Conservation (phyloP, 2,797 vertebrate species). For the Otolemur crassicaudatus region DNA sequence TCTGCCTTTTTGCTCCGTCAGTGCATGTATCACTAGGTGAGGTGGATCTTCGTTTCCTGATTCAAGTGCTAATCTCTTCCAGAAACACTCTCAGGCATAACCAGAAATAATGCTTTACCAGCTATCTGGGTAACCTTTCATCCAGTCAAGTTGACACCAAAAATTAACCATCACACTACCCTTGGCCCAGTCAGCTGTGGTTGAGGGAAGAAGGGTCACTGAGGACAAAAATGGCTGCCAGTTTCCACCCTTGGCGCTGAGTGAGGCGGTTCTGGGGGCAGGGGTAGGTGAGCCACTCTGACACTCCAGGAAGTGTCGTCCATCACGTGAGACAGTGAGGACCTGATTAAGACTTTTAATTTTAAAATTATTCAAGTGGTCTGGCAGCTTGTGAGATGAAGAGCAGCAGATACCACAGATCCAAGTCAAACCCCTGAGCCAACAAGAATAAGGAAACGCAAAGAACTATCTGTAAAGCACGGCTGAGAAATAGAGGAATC, state of each 20-base stretch:
- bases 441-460: neutral
- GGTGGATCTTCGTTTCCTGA: too few species aligned
- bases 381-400: neutral
- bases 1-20: neutral
- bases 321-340: neutral
- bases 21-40: neutral
- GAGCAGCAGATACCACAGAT: neutral
- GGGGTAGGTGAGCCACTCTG: fast-evolving
- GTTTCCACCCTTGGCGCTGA: neutral
- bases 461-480: neutral
- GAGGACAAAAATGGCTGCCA: neutral
- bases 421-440: neutral
- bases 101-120: neutral
- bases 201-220: neutral
- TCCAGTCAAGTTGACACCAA: neutral
- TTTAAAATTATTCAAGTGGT: neutral
- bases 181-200: neutral
- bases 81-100: neutral
- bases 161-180: neutral
- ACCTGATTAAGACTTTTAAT: neutral
- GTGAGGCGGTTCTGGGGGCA: neutral
- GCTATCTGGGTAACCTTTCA: neutral
- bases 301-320: neutral
- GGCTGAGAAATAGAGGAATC: neutral
- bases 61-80: neutral